A percentile compares a stretch with the other conserved stretches of the same genome.
phyloP scores from a whole-genome alignment of 2,888 invertebrate species.

The Melanchra persicariae region DNA sequence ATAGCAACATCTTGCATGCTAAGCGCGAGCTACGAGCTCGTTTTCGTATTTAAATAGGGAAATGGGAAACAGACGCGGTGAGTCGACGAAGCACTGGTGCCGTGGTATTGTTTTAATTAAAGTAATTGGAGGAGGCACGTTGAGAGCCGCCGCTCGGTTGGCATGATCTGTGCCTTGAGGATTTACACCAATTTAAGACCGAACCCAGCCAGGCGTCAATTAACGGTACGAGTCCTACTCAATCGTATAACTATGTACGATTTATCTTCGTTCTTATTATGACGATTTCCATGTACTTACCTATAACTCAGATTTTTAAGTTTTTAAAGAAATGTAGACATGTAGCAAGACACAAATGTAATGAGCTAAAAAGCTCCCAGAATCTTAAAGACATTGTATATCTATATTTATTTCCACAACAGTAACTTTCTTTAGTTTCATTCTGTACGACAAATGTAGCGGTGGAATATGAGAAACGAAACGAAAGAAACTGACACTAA shows the following conservation, averaged over 20 bases:
- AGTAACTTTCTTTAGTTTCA: slow-evolving; percentile 68
- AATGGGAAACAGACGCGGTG: slow-evolving; percentile 90
- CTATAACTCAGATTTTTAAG: background rate
- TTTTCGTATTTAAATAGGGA: slow-evolving; percentile 91
- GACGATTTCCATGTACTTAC: background rate
- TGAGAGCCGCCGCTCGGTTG: slow-evolving; percentile 86
- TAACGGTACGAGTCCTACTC: slow-evolving; percentile 81
- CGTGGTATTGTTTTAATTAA: slow-evolving; percentile 91
- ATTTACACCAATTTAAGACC: slow-evolving; percentile 90
- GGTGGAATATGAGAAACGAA: slow-evolving; percentile 84
- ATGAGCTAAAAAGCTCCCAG: background rate
- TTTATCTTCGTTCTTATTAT: slow-evolving; percentile 48
- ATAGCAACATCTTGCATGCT: slow-evolving; percentile 88
- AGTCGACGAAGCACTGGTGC: slow-evolving; percentile 88
- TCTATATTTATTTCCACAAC: slow-evolving; percentile 56
- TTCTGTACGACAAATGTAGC: slow-evolving; percentile 82
- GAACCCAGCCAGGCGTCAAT: slow-evolving; percentile 86
- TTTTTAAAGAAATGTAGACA: background rate
- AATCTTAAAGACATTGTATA: slow-evolving; percentile 12
- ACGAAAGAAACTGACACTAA: slow-evolving; percentile 83
- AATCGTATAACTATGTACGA: slow-evolving; percentile 69
- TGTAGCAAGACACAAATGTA: background rate
- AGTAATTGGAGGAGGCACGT: slow-evolving; percentile 90
- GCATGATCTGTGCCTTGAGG: slow-evolving; percentile 90
- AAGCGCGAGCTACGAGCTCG: slow-evolving; percentile 87